phyloP scores from a whole-genome alignment of 2,888 invertebrate genomes.

The Junonia oenone region DNA sequence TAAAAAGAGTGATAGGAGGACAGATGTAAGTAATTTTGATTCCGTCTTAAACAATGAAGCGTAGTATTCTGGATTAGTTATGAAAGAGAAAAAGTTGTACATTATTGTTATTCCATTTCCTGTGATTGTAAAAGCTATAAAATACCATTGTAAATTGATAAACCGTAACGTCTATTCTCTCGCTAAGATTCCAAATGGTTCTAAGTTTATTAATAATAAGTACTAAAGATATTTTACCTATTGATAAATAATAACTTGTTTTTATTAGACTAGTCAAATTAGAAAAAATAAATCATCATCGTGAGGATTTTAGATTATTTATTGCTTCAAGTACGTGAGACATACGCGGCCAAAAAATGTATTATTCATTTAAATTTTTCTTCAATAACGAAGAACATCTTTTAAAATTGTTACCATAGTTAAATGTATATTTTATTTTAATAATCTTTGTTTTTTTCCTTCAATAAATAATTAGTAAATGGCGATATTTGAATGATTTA shows the following conservation, averaged over 20 bases:
- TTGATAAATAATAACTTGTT: slow-evolving; percentile 32
- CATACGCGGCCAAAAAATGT: slow-evolving; percentile 30
- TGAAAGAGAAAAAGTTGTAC: slow-evolving; percentile 43
- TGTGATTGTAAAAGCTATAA: slow-evolving; percentile 48
- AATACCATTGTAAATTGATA: slow-evolving; percentile 38
- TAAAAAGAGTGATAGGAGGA: slow-evolving; percentile 70
- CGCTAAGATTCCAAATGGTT: slow-evolving; percentile 27
- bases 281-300: slow-evolving; percentile 55
- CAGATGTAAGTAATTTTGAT: slow-evolving; percentile 58
- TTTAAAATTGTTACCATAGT: slow-evolving; percentile 69
- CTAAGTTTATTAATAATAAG: slow-evolving; percentile 29
- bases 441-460: slow-evolving; percentile 4
- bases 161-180: slow-evolving; percentile 30
- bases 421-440: slow-evolving; percentile 40
- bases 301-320: slow-evolving; percentile 65
- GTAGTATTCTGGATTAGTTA: slow-evolving; percentile 40
- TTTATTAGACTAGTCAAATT: slow-evolving; percentile 74
- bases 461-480: not conserved
- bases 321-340: slow-evolving; percentile 46
- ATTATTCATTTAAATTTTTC: slow-evolving; percentile 21
- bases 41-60: slow-evolving; percentile 58
- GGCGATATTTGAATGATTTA: not conserved
- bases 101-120: slow-evolving; percentile 52
- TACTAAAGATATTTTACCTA: slow-evolving; percentile 37
- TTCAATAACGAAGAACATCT: slow-evolving; percentile 32